Conservation (phyloP, 2,113 vertebrate genomes). For the Strigops habroptila region DNA sequence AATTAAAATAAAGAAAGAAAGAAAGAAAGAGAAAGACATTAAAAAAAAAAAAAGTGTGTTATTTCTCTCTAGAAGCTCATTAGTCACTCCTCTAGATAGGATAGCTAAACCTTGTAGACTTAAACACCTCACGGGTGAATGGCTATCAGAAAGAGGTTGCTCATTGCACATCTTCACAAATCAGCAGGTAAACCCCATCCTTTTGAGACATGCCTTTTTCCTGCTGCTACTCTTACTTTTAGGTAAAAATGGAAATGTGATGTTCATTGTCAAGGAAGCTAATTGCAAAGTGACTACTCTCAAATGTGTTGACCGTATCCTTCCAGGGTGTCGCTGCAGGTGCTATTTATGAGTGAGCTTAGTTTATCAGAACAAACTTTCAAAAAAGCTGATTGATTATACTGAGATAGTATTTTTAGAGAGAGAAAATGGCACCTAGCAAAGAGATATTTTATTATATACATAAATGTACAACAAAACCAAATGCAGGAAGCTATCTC, state of each 20-base stretch:
- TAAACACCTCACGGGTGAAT: background rate
- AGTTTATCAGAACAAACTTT: background rate
- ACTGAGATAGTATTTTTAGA: background rate
- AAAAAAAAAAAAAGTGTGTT: background rate
- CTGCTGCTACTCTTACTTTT: background rate
- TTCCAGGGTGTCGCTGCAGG: background rate
- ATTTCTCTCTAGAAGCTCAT: background rate
- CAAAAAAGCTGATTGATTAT: background rate
- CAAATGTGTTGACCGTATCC: background rate
- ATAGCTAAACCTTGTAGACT: background rate
- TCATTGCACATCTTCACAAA: background rate
- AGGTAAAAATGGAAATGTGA: background rate
- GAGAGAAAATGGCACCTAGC: background rate
- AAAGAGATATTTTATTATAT: background rate
- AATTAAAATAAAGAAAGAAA: background rate
- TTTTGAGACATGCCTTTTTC: background rate
- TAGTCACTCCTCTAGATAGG: background rate
- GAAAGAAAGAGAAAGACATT: background rate
- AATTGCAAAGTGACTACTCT: background rate
- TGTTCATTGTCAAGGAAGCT: background rate
- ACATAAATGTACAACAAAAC: background rate
- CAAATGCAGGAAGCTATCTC: background rate
- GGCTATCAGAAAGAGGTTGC: background rate
- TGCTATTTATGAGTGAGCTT: background rate
- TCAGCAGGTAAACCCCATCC: background rate